Conservation (phyloP, 2,113 vertebrate species). For the Nematolebias whitei region DNA sequence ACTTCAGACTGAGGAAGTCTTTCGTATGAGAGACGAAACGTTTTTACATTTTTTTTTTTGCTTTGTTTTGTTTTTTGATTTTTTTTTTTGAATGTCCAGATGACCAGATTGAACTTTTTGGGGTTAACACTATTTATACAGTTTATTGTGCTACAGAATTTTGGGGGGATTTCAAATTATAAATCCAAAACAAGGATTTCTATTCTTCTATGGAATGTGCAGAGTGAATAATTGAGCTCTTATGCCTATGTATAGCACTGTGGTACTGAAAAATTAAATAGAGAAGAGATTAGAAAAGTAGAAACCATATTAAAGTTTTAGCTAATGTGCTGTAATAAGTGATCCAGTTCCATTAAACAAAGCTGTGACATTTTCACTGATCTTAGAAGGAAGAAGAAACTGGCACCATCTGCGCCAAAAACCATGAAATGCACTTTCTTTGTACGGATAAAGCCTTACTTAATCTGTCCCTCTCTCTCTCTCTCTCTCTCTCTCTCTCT, state of each 20-base stretch:
- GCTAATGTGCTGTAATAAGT: constrained; percentile 41
- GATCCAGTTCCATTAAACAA: constrained; percentile 63
- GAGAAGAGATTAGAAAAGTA: constrained; percentile 58
- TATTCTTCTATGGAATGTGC: constrained; percentile 24
- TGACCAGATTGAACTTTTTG: too few relatives aligned
- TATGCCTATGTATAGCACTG: constrained; percentile 31
- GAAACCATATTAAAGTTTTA: constrained; percentile 53
- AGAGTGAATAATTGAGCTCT: constrained; percentile 51
- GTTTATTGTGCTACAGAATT: constrained; percentile 45
- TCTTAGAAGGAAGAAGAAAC: constrained; percentile 28
- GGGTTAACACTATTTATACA: constrained; percentile 21
- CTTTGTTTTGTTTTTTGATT: too few relatives aligned
- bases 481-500: too few relatives aligned
- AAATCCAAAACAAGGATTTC: constrained; percentile 17
- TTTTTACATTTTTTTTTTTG: too few relatives aligned
- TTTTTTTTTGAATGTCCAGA: too few relatives aligned
- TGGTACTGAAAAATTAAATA: constrained; percentile 53
- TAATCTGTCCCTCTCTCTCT: too few relatives aligned
- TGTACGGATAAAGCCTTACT: neutral
- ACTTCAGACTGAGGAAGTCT: too few relatives aligned
- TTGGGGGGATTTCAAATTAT: constrained; percentile 27
- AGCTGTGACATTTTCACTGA: constrained; percentile 47
- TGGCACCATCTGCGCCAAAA: neutral
- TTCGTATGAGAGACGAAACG: too few relatives aligned
- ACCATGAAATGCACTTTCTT: neutral